Conservation (phyloP, 2,797 vertebrate species). For the Atherinosoma microstoma region DNA sequence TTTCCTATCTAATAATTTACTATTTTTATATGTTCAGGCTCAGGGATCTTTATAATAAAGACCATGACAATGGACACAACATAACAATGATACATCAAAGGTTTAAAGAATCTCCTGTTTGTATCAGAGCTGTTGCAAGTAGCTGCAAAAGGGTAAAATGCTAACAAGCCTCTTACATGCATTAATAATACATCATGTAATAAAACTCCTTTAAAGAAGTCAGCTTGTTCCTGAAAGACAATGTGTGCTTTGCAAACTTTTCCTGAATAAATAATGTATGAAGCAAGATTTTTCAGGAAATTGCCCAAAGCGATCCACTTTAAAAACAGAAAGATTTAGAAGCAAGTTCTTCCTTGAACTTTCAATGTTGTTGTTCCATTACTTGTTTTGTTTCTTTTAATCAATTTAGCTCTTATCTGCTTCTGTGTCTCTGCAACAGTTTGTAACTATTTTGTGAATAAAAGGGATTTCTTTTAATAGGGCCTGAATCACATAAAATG, state of each 20-base stretch:
- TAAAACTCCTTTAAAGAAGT: conserved; percentile 24
- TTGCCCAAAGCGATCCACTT: conserved; percentile 40
- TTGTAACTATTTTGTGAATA: too few species aligned
- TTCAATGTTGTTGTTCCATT: conserved; percentile 8
- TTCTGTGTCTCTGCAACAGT: conserved; percentile 10
- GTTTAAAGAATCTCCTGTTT: not conserved
- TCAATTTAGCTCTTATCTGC: conserved; percentile 15
- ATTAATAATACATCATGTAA: conserved; percentile 37
- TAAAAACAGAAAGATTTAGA: conserved; percentile 22
- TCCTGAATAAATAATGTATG: conserved; percentile 40
- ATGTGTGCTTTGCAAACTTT: conserved; percentile 27
- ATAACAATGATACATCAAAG: not conserved
- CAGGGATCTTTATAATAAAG: too few species aligned
- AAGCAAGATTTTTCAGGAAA: conserved; percentile 25
- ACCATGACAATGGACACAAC: not conserved
- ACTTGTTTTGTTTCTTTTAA: conserved; percentile 30
- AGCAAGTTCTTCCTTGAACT: not conserved
- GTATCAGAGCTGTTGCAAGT: not conserved
- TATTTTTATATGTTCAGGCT: too few species aligned
- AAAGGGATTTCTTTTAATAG: not conserved
- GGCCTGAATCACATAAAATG: too few species aligned
- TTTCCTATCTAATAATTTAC: too few species aligned
- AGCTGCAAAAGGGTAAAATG: conserved; percentile 1
- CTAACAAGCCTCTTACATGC: conserved; percentile 23
- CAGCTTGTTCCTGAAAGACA: conserved; percentile 10